phyloP scores from a whole-genome alignment of 1,140 invertebrate species.

The Drosophila erecta region DNA sequence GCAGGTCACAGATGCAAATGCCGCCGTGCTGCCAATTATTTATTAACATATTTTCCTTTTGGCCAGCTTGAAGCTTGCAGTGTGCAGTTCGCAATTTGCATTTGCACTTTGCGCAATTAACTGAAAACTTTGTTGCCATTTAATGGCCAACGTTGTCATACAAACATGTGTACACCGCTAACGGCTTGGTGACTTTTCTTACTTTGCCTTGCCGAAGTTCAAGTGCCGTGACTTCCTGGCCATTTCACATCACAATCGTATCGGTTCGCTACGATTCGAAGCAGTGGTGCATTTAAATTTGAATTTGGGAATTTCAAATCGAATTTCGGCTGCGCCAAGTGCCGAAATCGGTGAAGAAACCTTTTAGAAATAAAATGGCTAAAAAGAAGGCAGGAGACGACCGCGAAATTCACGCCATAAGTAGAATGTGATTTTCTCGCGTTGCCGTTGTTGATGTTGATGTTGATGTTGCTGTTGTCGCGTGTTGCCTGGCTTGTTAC shows the following conservation, averaged over 20 bases:
- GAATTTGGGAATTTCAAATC: constrained; percentile 79
- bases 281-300: constrained; percentile 77
- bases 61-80: constrained; percentile 3
- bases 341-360: constrained; percentile 33
- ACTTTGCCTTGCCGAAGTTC: constrained; percentile 34
- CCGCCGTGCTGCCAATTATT: constrained; percentile 52
- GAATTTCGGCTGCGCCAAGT: constrained; percentile 75
- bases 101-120: constrained; percentile 66
- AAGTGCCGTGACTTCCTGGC: constrained; percentile 79
- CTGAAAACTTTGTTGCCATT: constrained; percentile 19
- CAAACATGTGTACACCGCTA: constrained; percentile 40
- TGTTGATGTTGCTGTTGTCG: constrained; percentile 57
- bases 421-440: constrained; percentile 82
- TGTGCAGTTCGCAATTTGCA: constrained; percentile 15
- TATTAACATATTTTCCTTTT: constrained; percentile 54
- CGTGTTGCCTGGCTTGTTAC: constrained; percentile 78
- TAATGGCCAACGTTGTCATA: constrained; percentile 47
- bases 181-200: constrained; percentile 44
- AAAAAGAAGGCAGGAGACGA: constrained; percentile 43
- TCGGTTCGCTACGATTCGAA: constrained; percentile 5
- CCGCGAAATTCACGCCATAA: constrained; percentile 79
- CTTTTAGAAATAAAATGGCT: constrained; percentile 13
- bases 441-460: constrained; percentile 17
- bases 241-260: constrained; percentile 48
- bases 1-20: constrained; percentile 54